phyloP scores from a whole-genome alignment of 2,113 vertebrate species.

The Bubo bubo region DNA sequence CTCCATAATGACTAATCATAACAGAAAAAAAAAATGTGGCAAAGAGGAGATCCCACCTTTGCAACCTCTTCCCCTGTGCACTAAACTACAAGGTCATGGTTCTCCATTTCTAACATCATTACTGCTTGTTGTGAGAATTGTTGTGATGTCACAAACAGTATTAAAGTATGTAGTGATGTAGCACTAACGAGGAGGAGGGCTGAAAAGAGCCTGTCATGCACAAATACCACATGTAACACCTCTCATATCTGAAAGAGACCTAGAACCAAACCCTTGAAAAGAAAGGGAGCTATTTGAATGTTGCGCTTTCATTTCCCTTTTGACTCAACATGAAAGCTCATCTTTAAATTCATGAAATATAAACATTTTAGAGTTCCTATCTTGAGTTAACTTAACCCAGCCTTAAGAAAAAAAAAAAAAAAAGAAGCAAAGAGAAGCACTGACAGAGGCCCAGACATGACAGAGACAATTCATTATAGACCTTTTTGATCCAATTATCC shows the following conservation, averaged over 20 bases:
- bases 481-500: conserved; percentile 38
- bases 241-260: background rate
- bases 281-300: background rate
- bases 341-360: conserved; percentile 8
- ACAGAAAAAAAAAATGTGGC: background rate
- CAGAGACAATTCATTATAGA: conserved; percentile 25
- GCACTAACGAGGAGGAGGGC: background rate
- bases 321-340: background rate
- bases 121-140: background rate
- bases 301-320: conserved; percentile 28
- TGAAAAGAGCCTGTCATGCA: background rate
- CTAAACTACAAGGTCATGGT: background rate
- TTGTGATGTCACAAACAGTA: background rate
- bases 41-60: background rate
- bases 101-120: background rate
- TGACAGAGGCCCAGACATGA: background rate
- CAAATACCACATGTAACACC: background rate
- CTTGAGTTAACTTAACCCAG: conserved; percentile 10
- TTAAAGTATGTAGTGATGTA: background rate
- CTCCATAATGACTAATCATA: conserved; percentile 12
- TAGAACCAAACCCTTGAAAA: background rate
- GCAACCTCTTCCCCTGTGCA: background rate
- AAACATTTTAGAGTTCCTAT: background rate
- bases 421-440: background rate
- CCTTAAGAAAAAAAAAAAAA: background rate